Conservation (phyloP, 2,113 vertebrate genomes). For the Ceyx melanurus region DNA sequence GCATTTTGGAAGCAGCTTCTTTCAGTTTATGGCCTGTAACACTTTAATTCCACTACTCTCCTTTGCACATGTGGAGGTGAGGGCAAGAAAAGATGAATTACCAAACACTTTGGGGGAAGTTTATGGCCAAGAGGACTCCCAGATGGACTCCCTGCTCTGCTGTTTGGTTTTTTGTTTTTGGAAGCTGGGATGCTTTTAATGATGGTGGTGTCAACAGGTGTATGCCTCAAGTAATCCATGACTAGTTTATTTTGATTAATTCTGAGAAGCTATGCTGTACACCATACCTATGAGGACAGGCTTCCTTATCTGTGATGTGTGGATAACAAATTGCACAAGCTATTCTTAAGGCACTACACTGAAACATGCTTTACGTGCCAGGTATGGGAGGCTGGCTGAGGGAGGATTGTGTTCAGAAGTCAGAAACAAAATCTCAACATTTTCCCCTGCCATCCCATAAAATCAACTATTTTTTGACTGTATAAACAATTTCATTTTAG, state of each 20-base stretch:
- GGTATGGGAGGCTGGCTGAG: not conserved
- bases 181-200: not conserved
- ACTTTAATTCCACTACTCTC: not conserved
- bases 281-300: not conserved
- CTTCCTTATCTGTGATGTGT: not conserved
- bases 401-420: conserved; percentile 3
- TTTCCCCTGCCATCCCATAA: not conserved
- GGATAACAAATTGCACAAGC: not conserved
- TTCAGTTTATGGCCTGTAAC: not conserved
- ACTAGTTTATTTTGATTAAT: not conserved
- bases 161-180: accelerated
- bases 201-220: not conserved
- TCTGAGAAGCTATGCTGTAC: not conserved
- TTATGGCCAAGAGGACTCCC: not conserved
- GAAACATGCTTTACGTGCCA: not conserved
- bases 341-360: not conserved
- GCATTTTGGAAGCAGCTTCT: not conserved
- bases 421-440: conserved; percentile 11
- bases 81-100: not conserved
- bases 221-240: not conserved
- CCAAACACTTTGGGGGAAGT: not conserved
- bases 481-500: conserved; percentile 63
- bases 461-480: conserved; percentile 28
- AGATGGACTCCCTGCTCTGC: no score
- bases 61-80: accelerated